phyloP scores from a whole-genome alignment of 2,888 invertebrate species.

The Punctoribates punctum region DNA sequence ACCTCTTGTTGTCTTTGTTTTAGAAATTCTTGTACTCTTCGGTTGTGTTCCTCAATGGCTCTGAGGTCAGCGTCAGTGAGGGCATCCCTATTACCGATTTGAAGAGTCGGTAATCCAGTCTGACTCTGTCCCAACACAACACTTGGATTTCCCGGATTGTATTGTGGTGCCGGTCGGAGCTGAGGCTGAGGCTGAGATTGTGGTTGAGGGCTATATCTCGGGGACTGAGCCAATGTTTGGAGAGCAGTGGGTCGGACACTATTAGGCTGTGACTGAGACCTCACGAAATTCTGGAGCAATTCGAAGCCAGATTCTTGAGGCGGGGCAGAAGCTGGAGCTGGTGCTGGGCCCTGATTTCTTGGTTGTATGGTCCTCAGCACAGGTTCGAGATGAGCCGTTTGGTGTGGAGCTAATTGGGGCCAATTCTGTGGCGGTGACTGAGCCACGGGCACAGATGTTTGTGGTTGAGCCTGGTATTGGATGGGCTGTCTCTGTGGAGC shows the following conservation, averaged over 20 bases:
- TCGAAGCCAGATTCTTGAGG: not conserved
- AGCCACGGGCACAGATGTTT: not conserved
- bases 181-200: not conserved
- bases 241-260: not conserved
- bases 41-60: conserved; percentile 40
- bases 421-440: not conserved
- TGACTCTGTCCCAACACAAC: not conserved
- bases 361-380: not conserved
- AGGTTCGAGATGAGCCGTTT: conserved; percentile 15
- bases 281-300: not conserved
- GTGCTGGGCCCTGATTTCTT: not conserved
- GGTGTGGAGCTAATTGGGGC: not conserved
- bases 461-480: conserved; percentile 31
- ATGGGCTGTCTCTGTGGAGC: not conserved
- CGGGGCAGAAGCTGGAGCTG: not conserved
- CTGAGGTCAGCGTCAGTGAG: conserved; percentile 39
- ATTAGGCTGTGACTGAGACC: conserved; percentile 1
- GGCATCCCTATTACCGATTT: conserved; percentile 27
- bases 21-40: conserved; percentile 28
- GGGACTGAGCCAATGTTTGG: not conserved
- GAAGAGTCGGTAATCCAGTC: not conserved
- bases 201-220: not conserved
- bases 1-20: conserved; percentile 38
- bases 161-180: not conserved
- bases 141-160: not conserved